Evolutionary conservation across 2,888 invertebrate genomes (phyloP).

Genomic region (Andrena camellia): DNA sequence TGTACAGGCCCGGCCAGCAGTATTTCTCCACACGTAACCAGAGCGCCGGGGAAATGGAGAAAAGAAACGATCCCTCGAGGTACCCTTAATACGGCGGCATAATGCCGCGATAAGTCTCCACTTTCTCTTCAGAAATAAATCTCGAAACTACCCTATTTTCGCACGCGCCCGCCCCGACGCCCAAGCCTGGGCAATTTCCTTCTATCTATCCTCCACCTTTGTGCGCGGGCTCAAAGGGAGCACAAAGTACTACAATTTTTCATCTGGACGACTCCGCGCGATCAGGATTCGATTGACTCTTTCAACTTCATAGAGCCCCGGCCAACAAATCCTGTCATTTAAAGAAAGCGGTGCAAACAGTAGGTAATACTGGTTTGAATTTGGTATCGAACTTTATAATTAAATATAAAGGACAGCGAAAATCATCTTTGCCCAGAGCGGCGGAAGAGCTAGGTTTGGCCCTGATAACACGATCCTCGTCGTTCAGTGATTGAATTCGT

Average conservation of each 20-base stretch:
- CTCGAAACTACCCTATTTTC: constrained; percentile 14
- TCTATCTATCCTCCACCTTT: constrained; percentile 36
- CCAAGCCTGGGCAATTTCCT: constrained; percentile 62
- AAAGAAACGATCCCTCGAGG: not conserved
- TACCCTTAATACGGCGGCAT: too few species aligned
- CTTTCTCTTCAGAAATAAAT: constrained; percentile 12
- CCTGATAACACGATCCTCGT: not conserved
- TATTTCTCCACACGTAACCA: constrained; percentile 20
- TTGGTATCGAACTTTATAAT: too few species aligned
- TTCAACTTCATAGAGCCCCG: not conserved
- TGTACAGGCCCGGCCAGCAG: constrained; percentile 30
- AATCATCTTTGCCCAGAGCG: too few species aligned
- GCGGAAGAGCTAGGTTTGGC: too few species aligned
- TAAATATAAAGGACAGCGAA: too few species aligned
- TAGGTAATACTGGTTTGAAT: too few species aligned
- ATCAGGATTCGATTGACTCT: constrained; percentile 32
- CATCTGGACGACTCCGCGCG: constrained; percentile 27
- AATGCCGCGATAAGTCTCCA: not conserved
- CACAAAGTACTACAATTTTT: constrained; percentile 41
- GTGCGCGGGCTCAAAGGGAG: constrained; percentile 22
- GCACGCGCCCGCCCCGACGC: not conserved
- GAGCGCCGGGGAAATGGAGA: not conserved
- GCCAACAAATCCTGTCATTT: not conserved
- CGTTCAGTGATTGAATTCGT: not conserved
- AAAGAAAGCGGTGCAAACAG: too few species aligned